Evolutionary conservation across 2,888 invertebrate species (phyloP), one percentile per base, ranked within the genome.

Genomic region (Rhamnusium bicolor): DNA sequence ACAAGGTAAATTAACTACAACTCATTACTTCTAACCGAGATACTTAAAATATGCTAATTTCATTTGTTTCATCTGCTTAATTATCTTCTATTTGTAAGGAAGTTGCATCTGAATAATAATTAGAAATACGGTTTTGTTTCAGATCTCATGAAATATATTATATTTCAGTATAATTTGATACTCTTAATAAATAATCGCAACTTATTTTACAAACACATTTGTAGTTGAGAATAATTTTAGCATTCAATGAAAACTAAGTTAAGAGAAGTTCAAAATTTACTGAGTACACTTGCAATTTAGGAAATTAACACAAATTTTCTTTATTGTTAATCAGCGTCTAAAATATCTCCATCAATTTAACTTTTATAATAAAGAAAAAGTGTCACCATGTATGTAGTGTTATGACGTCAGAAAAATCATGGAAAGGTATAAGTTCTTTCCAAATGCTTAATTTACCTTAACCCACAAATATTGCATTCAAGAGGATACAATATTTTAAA

Each of bases 41-140:
- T 65, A 49, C 51, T 61, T 72, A 62, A 69, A 72, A 71, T 66
- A 74, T 71, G 72, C 69, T 71, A 75, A 77, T 74, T 66, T 70
- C 62, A 69, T 73, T 73, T 71, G 69, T 69, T 73, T 71, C 71
- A 69, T 67, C 73, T 67, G 46, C 69, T 67, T 72, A 72, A 74
- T 76, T 72, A 70, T 72, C 66, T 70, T 72, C 72, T 65, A 73
- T 75, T 73, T 70, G 53, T 18, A 65, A 29, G 16, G 51, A 19
- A 51, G 51, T 7, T 53, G 53, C 53, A 53, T 53, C 32, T 32
- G 63, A 51, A 63, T 21, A 40, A 49, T 49, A 49, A 51, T 51
- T 63, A 16, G 63, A 51, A 29, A 18, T 14, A 14, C 51, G 63
- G 51, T 63, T 10, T 63, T 61, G 61, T 61, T 61, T 46, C n/a